Percentiles rank a stretch among this genome's conserved stretches.
Conservation (phyloP, 2,113 vertebrate species). For the Thryonomys swinderianus region DNA sequence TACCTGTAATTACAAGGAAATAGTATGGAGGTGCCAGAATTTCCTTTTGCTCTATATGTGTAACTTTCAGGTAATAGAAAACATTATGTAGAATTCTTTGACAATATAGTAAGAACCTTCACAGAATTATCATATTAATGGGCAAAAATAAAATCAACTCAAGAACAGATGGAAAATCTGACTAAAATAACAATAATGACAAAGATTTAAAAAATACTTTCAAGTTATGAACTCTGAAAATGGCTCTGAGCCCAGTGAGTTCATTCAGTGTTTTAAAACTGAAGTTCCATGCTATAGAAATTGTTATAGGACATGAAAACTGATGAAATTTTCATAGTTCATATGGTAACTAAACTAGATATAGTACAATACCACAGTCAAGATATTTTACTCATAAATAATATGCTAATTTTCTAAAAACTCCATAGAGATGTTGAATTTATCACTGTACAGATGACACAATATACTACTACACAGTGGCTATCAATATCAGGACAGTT, state of each 20-base stretch:
- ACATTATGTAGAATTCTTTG: neutral
- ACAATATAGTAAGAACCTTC: neutral
- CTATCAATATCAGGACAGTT: slow-evolving; percentile 10
- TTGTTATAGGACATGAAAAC: neutral
- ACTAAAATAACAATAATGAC: neutral
- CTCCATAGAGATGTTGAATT: neutral
- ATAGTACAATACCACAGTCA: neutral
- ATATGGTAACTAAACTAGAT: neutral
- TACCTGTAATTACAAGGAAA: neutral
- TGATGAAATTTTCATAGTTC: neutral
- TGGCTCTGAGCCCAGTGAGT: neutral
- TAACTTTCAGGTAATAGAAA: neutral
- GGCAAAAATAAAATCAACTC: slow-evolving; percentile 42
- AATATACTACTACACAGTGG: neutral
- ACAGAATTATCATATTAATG: neutral
- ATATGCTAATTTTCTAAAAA: slow-evolving; percentile 20
- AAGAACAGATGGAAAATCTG: neutral
- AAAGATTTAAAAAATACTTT: slow-evolving; percentile 19
- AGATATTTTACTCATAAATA: neutral
- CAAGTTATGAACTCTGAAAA: slow-evolving; percentile 29
- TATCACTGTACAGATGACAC: neutral
- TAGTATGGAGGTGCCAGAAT: neutral
- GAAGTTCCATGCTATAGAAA: neutral
- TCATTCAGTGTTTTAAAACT: slow-evolving; percentile 19
- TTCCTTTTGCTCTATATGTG: neutral